These are phyloP conservation scores for Plutomurus gul DNA, from an alignment of 1,140 invertebrate genomes.

Conservation along the genomic window DNA sequence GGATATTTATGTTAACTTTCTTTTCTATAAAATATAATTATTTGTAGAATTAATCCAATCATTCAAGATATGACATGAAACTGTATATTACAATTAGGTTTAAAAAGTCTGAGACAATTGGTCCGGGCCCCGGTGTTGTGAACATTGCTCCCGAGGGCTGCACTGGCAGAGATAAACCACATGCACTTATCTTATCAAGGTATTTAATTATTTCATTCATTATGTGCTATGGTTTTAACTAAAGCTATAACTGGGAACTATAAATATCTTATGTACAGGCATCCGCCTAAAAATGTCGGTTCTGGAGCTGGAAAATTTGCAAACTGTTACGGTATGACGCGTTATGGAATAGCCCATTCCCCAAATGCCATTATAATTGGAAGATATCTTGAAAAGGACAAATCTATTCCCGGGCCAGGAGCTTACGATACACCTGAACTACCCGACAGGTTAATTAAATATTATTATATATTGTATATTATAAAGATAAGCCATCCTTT, in stretches of 20 bases:
- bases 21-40: no score
- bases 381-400: neutral
- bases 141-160: neutral
- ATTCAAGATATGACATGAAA: neutral
- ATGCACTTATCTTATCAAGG: constrained; percentile 14
- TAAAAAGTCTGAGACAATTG: constrained; percentile 5
- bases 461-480: no score
- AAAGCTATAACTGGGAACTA: neutral
- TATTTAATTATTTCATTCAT: neutral
- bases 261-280: neutral
- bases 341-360: constrained; percentile 6
- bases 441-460: neutral
- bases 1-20: no score
- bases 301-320: neutral
- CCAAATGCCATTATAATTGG: constrained; percentile 18
- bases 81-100: neutral
- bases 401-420: constrained; percentile 24
- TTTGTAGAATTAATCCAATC: no score
- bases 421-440: neutral
- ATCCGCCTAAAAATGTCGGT: neutral
- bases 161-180: constrained; percentile 7
- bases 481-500: no score
- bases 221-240: neutral
- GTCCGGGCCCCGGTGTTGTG: constrained; percentile 14
- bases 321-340: constrained; percentile 5